Percentiles rank a stretch among this genome's conserved stretches.
phyloP scores from a whole-genome alignment of 2,888 invertebrate genomes.

The Noctua fimbriata region DNA sequence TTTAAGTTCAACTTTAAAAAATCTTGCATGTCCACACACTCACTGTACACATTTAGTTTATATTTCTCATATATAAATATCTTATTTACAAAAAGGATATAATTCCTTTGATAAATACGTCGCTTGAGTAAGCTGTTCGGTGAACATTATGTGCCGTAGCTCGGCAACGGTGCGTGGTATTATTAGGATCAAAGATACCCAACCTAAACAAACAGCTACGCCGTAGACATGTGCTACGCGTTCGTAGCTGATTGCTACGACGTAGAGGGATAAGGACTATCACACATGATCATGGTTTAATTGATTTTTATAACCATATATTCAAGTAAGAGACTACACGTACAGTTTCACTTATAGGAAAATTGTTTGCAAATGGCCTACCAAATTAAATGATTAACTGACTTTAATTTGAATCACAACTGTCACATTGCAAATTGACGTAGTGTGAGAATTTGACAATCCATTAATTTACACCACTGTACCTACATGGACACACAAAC shows the following conservation, averaged over 20 bases:
- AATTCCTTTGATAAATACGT: slow-evolving; percentile 9
- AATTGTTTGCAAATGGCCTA: background rate
- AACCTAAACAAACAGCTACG: slow-evolving; percentile 4
- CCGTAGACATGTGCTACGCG: slow-evolving; percentile 30
- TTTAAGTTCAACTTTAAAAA: background rate
- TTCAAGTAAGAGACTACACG: background rate
- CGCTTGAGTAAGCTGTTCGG: slow-evolving; percentile 32
- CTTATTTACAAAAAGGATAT: slow-evolving; percentile 2
- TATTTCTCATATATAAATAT: background rate
- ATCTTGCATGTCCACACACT: no score
- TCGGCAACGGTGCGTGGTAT: slow-evolving; percentile 3
- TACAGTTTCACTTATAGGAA: no score
- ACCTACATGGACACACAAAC: slow-evolving; percentile 11
- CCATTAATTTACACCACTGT: background rate
- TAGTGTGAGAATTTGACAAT: background rate
- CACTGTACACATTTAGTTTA: background rate
- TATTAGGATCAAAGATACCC: slow-evolving; percentile 37
- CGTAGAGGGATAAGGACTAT: background rate
- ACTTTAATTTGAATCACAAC: background rate
- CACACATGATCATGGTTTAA: background rate
- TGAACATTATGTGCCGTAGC: slow-evolving; percentile 26
- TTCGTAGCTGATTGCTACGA: slow-evolving; percentile 15
- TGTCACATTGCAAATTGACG: background rate
- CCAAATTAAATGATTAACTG: background rate
- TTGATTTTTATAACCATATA: background rate